Base-by-base conservation (phyloP, 2,888 invertebrate species). In the Mythimna loreyi region DNA sequence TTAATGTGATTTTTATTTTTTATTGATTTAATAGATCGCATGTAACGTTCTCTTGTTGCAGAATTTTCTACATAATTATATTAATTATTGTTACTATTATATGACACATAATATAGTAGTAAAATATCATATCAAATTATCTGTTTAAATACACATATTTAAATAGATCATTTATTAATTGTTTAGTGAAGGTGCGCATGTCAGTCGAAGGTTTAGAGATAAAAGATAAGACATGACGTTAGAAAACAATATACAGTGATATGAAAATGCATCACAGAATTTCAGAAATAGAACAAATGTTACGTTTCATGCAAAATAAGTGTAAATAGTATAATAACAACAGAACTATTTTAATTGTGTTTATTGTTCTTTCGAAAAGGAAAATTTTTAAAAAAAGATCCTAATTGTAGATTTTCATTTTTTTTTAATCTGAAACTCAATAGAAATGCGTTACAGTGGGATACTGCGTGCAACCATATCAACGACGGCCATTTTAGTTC, bases 201-300 rank as follows among this genome's bases (percentile, higher is more conserved):
- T 65, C 63, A 59, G 57, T 45, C 40, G 40, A 61, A 49, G 62
- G 72, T 28, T 68, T 68, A 55, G 21, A 60, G 74, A 72, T 75
- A 79, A 53, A 21, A 68, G 70, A 81, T 76, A 76, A 63, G 36
- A 52, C 3, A n/a, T 72, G 72, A 71, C 45, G 45, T 8, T 77
- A 25, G 21, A 30, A 28, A 11, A 47, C 3, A 53, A 25, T 68
- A 28, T 3, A 2, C 40, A 40, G 30, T 40, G 13, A 23, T 30
- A 30, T 59, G 45, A 43, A 52, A 76, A 67, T 75, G 16, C 67
- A 52, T 52, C 23, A 52, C 36, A 40, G 16, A 47, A 49, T 49
- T 40, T 43, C 13, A 49, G 13, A 9, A 13, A 25, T 33, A 43
- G 25, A 30, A 43, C 30, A 55, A 68, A 6, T 19, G 16, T 11